Base-by-base conservation (phyloP, 2,113 vertebrate genomes). In the Xiphias gladius region DNA sequence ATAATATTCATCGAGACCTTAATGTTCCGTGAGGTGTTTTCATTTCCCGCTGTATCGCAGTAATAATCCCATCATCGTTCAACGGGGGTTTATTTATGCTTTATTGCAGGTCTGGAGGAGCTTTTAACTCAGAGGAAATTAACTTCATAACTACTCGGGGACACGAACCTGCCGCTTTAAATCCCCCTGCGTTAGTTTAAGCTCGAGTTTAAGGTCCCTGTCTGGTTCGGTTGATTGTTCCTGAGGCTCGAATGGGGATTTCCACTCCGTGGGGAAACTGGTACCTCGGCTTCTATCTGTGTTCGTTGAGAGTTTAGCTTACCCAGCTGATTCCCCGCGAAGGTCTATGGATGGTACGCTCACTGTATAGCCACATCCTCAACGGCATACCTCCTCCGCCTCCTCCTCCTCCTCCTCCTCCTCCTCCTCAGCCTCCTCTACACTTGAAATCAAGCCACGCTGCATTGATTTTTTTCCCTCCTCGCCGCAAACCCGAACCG, bases 281-380 rank as follows among this genome's bases (percentile, higher is more conserved):
- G 3, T 3, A 6, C 32, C 32, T 35, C n/a, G 46, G 52, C 7
- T 28, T 19, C 26, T 28, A 0, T 39, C 61, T 26, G 20, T 14
- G 54, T 41, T n/a, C 69, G 41, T 77, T 58, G 41, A 20, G 28
- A 76, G 58, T 85, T 78, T 68, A 80, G 48, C 82, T 77, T 39
- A 58, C 22, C 24, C 26, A 59, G 74, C 74, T 80, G 84, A 77
- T 76, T 62, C 24, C 68, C 67, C 65, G 62, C 65, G 66, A 78
- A 55, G 35, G 75, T 79, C 76, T 84, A 86, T 88, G 89, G 89
- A 90, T 91, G 89, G 41, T 91, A 73, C 30, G 19, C 70, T 88
- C 86, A 73, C 82, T 87, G 75, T 89, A 79, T 67, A 88, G 86
- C 71, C 90, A 90, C 88, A 85, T 89, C 76, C 83, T 92, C 67